Base-by-base conservation (phyloP, 1,140 invertebrate species). In the Heliconius hewitsoni region DNA sequence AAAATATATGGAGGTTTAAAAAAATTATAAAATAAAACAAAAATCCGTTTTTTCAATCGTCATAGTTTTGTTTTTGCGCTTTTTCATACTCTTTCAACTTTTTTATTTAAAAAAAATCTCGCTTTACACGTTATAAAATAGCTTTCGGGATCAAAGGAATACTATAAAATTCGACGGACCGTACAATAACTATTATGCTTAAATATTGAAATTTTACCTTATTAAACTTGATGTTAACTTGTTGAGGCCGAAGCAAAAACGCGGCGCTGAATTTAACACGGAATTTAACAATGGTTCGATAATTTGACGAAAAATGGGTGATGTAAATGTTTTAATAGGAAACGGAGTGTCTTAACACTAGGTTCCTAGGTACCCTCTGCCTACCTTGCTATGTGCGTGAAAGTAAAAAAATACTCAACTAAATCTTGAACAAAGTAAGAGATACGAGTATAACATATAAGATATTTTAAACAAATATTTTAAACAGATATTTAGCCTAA, bases 91-190 rank as follows among this genome's bases (percentile, higher is more conserved):
- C 9, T 60, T 60, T 23, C 2, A 66, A 57, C 55, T 23, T 57
- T 57, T 57, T 57, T 66, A 30, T 30, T 66, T 66, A 30, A 11
- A 66, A 66, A 66, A 66, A 66, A 16, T 66, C 60, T 66, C 23
- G 60, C 27, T 66, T 66, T 66, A 30, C 30, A 30, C 27, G 27
- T 30, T 66, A 66, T 66, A 30, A 66, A 66, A 66, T 66, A 66
- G 60, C 60, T 16, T 27, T 66, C 23, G 60, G 57, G 60, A 66
- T 66, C 60, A 66, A 66, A 66, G 60, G 60, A 66, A 66, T 30
- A 66, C 9, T 66, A 66, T 30, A 66, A 66, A 57, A 66, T 27
- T 66, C 27, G 13, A 16, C 11, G 11, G 27, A 11, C 23, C 8
- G 60, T 66, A 30, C 27, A 11, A 66, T 16, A 30, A 66, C 27